phyloP scores from a whole-genome alignment of 2,113 vertebrate genomes.

The Heterochromis multidens region DNA sequence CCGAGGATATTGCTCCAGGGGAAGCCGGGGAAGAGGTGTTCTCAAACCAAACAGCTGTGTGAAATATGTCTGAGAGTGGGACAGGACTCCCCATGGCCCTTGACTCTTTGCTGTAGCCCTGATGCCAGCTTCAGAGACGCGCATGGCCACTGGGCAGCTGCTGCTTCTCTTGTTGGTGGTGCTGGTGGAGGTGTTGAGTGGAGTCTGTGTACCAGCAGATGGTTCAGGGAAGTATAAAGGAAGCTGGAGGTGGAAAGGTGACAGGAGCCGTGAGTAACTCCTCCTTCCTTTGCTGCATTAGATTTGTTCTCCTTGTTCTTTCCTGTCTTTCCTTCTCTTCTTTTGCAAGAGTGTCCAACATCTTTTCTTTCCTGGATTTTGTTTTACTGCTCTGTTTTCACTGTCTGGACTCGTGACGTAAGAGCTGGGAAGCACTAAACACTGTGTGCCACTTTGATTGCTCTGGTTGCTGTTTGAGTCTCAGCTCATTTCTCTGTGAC shows the following conservation, averaged over 20 bases:
- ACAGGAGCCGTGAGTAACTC: constrained; percentile 89
- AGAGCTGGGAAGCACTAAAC: constrained; percentile 16
- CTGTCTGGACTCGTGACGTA: background rate
- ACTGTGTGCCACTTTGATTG: constrained; percentile 30
- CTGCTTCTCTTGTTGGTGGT: constrained; percentile 79
- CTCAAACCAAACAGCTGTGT: constrained; percentile 33
- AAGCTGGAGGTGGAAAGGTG: constrained; percentile 92
- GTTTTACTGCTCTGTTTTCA: background rate
- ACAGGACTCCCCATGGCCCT: constrained; percentile 25
- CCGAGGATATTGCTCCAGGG: constrained; percentile 22
- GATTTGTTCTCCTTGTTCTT: background rate
- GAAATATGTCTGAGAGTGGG: constrained; percentile 33
- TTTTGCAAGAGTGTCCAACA: background rate
- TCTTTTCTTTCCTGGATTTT: background rate
- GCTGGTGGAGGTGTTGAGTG: constrained; percentile 68
- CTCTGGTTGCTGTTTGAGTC: constrained; percentile 10
- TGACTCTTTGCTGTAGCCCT: constrained; percentile 16
- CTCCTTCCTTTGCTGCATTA: background rate
- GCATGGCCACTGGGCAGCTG: constrained; percentile 74
- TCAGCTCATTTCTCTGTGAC: constrained; percentile 39
- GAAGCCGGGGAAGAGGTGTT: constrained; percentile 32
- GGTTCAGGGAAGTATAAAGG: constrained; percentile 77
- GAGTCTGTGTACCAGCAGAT: constrained; percentile 72
- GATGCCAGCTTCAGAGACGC: constrained; percentile 53
- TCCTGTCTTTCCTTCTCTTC: background rate